These are phyloP conservation scores for Sebastes minor DNA, from an alignment of 2,797 vertebrate genomes.

Conservation along the genomic window DNA sequence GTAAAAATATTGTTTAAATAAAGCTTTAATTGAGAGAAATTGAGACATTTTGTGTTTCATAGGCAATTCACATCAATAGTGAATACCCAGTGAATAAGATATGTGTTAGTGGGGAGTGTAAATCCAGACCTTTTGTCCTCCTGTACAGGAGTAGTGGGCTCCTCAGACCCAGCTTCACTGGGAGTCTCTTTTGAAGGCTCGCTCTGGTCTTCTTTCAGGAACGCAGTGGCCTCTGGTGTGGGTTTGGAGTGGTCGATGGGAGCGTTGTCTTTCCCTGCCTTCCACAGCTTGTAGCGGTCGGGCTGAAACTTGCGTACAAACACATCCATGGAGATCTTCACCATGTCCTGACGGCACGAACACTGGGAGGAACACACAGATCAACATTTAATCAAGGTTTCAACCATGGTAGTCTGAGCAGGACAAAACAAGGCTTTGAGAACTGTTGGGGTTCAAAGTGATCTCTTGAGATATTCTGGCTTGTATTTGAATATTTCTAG, in stretches of 20 bases:
- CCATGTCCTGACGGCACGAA: slow-evolving; percentile 96
- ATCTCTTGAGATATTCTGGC: background rate
- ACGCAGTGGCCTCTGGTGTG: slow-evolving; percentile 86
- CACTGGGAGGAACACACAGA: slow-evolving; percentile 81
- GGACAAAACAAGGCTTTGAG: background rate
- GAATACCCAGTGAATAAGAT: background rate
- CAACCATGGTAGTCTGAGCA: no score
- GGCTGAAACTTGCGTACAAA: slow-evolving; percentile 97
- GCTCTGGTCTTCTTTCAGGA: slow-evolving; percentile 57
- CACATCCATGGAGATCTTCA: slow-evolving; percentile 98
- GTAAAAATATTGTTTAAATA: background rate
- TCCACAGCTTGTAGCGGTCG: slow-evolving; percentile 95
- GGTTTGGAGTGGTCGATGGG: slow-evolving; percentile 91
- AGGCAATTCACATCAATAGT: background rate
- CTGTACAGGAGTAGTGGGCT: slow-evolving; percentile 4
- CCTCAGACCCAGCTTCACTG: slow-evolving; percentile 15
- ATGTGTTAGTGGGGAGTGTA: background rate
- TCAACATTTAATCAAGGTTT: background rate
- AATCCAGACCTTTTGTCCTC: slow-evolving; percentile 61
- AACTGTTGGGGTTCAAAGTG: background rate
- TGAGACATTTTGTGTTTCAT: background rate
- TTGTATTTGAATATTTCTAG: background rate
- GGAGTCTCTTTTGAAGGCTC: slow-evolving; percentile 7
- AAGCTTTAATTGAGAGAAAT: background rate
- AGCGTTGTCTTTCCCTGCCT: slow-evolving; percentile 90